Evolutionary conservation across 2,888 invertebrate genomes (phyloP).

Genomic region (Andrena camellia): DNA sequence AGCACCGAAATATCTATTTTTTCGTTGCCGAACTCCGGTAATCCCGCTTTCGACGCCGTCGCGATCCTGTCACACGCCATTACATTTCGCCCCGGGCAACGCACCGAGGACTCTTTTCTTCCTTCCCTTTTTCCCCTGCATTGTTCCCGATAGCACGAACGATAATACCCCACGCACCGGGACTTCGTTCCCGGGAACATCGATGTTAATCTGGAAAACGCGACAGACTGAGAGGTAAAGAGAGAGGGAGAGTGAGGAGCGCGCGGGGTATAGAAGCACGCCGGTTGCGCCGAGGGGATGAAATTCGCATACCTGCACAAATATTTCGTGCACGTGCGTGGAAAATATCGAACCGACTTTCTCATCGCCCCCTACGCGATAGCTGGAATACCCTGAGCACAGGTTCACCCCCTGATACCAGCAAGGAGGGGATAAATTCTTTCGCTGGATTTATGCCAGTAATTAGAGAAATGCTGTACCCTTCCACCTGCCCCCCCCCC

Average conservation of each 20-base stretch:
- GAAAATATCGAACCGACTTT: conserved; percentile 61
- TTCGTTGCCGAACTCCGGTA: conserved; percentile 55
- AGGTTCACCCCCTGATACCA: conserved; percentile 3
- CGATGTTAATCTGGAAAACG: conserved; percentile 67
- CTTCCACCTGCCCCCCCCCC: neutral
- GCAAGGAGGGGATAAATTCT: conserved; percentile 55
- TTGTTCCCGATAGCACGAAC: conserved; percentile 59
- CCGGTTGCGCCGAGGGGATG: conserved; percentile 44
- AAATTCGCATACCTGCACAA: conserved; percentile 68
- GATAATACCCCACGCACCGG: conserved; percentile 64
- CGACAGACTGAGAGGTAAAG: conserved; percentile 8
- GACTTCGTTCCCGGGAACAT: conserved; percentile 50
- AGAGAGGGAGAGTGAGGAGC: neutral
- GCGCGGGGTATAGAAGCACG: neutral
- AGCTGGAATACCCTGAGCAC: conserved; percentile 42
- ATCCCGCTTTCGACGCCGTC: conserved; percentile 45
- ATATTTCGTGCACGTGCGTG: conserved; percentile 67
- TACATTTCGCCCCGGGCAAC: conserved; percentile 40
- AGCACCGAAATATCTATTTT: conserved; percentile 57
- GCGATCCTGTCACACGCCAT: conserved; percentile 38
- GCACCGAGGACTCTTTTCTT: conserved; percentile 25
- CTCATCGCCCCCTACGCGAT: conserved; percentile 44
- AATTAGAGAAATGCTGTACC: conserved; percentile 55
- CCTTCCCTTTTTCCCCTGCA: conserved; percentile 20
- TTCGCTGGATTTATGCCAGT: conserved; percentile 59